Evolutionary conservation across 2,113 vertebrate genomes (phyloP).

Genomic region (Tichodroma muraria): DNA sequence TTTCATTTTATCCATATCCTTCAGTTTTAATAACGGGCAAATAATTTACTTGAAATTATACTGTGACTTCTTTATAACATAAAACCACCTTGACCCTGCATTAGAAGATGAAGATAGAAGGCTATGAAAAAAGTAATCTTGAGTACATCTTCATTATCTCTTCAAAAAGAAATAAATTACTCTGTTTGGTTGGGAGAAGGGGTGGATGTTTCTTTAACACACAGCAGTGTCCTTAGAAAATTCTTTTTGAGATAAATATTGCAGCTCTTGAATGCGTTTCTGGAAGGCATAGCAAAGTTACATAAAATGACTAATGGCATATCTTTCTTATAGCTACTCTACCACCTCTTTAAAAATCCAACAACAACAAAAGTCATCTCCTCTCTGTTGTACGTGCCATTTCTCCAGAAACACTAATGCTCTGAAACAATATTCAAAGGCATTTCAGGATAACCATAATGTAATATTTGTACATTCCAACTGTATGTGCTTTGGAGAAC

Average conservation of each 20-base stretch:
- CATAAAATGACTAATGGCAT: not conserved
- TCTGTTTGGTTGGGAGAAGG: not conserved
- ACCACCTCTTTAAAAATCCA: not conserved
- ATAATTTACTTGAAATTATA: not conserved
- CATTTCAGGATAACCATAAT: not conserved
- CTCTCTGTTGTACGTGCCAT: not conserved
- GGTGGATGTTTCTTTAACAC: not conserved
- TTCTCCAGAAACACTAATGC: not conserved
- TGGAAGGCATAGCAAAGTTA: not conserved
- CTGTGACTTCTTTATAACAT: not conserved
- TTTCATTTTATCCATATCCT: not conserved
- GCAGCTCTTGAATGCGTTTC: not conserved
- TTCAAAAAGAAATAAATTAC: not conserved
- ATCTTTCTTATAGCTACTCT: not conserved
- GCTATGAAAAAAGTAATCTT: not conserved
- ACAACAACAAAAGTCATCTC: not conserved
- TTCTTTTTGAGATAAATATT: not conserved
- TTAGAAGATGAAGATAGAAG: not conserved
- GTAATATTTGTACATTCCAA: not conserved
- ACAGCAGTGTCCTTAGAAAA: not conserved
- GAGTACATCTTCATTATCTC: not conserved
- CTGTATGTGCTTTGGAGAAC: not conserved
- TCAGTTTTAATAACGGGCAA: not conserved
- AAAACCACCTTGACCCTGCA: not conserved
- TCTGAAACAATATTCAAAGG: not conserved